Conservation (phyloP, 2,113 vertebrate species). For the Sinocyclocheilus grahami region DNA sequence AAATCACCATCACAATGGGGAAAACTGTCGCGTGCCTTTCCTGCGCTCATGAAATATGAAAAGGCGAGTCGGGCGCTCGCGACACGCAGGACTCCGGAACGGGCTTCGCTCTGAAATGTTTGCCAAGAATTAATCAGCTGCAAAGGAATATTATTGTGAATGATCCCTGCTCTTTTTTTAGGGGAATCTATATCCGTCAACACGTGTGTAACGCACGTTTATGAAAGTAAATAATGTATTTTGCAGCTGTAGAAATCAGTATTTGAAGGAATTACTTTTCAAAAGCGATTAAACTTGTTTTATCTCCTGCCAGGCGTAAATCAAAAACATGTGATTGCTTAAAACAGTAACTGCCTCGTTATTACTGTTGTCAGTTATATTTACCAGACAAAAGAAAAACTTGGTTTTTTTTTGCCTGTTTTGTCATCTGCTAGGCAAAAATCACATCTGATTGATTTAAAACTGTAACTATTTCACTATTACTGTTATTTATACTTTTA, state of each 20-base stretch:
- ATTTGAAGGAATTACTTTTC: neutral
- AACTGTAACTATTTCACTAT: too few relatives aligned
- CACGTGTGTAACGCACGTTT: neutral
- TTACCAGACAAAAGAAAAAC: too few relatives aligned
- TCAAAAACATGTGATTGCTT: neutral
- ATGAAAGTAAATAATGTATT: neutral
- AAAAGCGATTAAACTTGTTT: neutral
- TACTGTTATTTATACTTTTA: too few relatives aligned
- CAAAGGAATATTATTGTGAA: conserved; percentile 55
- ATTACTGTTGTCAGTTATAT: neutral
- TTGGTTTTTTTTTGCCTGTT: too few relatives aligned
- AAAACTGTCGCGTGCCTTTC: conserved; percentile 52
- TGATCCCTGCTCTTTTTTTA: conserved; percentile 39
- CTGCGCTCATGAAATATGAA: conserved; percentile 62
- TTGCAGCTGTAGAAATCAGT: neutral
- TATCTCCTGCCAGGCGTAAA: neutral
- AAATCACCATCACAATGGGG: conserved; percentile 67
- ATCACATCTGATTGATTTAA: too few relatives aligned
- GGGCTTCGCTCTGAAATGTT: conserved; percentile 49
- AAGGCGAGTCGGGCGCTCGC: conserved; percentile 42
- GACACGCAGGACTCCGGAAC: conserved; percentile 39
- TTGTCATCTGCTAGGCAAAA: neutral
- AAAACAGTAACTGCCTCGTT: neutral
- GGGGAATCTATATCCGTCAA: conserved; percentile 6
- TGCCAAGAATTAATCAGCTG: conserved; percentile 56